Evolutionary conservation across 2,888 invertebrate genomes (phyloP).

Genomic region (Alcis repandata): DNA sequence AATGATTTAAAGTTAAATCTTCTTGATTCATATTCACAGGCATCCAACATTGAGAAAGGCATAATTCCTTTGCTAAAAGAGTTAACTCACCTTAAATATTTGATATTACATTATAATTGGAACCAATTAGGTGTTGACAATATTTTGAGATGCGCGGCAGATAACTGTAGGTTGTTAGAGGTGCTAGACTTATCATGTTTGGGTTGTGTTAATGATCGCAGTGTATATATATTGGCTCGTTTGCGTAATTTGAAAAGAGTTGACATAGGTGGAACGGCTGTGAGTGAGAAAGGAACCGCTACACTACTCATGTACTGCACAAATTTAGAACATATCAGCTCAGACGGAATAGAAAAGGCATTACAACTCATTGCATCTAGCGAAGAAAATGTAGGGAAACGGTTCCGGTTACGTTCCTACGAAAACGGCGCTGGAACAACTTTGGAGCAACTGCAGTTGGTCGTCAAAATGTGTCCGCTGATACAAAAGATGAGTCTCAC

Average conservation of each 20-base stretch:
- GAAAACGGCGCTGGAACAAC: neutral
- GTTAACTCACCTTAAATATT: neutral
- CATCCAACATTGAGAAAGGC: too few relatives aligned
- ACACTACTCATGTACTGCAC: neutral
- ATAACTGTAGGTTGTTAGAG: neutral
- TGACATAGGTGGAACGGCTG: neutral
- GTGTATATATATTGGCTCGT: neutral
- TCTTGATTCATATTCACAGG: too few relatives aligned
- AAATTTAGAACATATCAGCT: neutral
- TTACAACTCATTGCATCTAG: neutral
- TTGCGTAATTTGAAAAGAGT: neutral
- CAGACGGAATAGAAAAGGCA: neutral
- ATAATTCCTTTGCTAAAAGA: neutral
- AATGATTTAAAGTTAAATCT: too few relatives aligned
- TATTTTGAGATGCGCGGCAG: neutral
- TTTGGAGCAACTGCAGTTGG: neutral
- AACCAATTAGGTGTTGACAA: neutral
- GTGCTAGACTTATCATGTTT: neutral
- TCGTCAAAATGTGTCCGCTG: neutral
- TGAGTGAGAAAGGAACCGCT: neutral
- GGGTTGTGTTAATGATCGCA: neutral
- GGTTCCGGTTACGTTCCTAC: neutral
- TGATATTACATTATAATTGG: neutral
- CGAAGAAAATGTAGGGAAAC: neutral
- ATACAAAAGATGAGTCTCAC: neutral